Evolutionary conservation across 2,797 vertebrate species (phyloP), one percentile per base, ranked within the genome.

Genomic region (Phalanger gymnotis): DNA sequence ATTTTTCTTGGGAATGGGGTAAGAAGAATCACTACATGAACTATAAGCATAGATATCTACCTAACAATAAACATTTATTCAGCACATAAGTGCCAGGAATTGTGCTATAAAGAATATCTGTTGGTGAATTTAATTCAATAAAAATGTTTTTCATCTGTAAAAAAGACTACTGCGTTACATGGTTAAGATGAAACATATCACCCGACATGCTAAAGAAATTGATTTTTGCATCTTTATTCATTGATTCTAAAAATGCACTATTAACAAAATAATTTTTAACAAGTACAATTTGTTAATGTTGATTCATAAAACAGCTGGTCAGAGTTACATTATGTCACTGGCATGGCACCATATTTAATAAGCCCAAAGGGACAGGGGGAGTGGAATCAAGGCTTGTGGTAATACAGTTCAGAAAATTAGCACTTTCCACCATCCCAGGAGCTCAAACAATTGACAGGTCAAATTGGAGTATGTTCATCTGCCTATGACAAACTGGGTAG

Each of bases 21-120:
- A 51, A 47, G 40, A 9, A 87, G 22, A 51, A 27, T 87, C 25
- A 27, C 73, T 51, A 27, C 47, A 87, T 87, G 25, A 87, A 25
- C 22, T 81, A 2, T 25, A 81, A 81, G 66, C n/a, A 40, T 73
- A 40, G 31, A 66, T n/a, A n/a, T 66, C 31, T 22, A 40, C 47
- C n/a, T 40, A 40, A 47, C 66, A 81, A 47, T 81, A 40, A 47
- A 81, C 6, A 81, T 81, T 40, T 81, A 81, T 81, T 47, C n/a
- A 47, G n/a, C 7, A 40, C 19, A 2, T 22, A 73, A 47, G 73
- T 47, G 7, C 40, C n/a, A 87, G 22, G 9, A 40, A 87, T 13
- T 87, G 40, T 87, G 22, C 40, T 87, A 97, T 94, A 96, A 98
- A 97, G 94, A 97, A 61, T 56, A 96, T 93, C 53, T 91, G 95